phyloP scores from a whole-genome alignment of 2,113 vertebrate species.

The Acinonyx jubatus region DNA sequence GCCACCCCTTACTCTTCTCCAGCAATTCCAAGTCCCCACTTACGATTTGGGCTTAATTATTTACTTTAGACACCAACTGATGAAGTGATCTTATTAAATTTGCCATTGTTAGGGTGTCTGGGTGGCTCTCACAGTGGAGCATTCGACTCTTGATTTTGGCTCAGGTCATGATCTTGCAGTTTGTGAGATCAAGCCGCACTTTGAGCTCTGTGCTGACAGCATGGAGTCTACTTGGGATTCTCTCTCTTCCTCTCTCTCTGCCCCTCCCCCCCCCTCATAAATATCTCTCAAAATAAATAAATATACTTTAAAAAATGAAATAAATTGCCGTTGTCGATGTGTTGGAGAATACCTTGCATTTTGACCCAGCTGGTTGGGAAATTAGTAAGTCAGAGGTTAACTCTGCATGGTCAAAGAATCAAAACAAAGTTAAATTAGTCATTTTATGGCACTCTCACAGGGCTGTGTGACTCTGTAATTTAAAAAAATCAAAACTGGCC shows the following conservation, averaged over 20 bases:
- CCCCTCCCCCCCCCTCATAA: too few relatives aligned
- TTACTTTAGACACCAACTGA: not conserved
- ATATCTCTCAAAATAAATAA: too few relatives aligned
- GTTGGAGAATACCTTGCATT: not conserved
- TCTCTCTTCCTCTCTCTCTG: too few relatives aligned
- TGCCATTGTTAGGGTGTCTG: not conserved
- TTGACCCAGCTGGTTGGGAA: not conserved
- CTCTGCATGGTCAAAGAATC: not conserved
- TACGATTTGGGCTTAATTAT: not conserved
- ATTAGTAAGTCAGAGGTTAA: not conserved
- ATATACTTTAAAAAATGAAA: too few relatives aligned
- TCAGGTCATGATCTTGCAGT: too few relatives aligned
- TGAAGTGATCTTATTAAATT: not conserved
- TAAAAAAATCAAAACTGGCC: not conserved
- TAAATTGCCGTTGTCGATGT: not conserved
- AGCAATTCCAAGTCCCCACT: not conserved
- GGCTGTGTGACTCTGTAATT: not conserved
- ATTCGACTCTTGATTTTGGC: too few relatives aligned
- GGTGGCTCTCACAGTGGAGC: too few relatives aligned
- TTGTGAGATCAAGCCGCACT: too few relatives aligned
- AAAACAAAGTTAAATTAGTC: not conserved
- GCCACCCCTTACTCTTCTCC: not conserved
- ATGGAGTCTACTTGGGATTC: too few relatives aligned
- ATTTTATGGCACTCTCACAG: slow-evolving; percentile 6
- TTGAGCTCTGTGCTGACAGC: too few relatives aligned